phyloP scores from a whole-genome alignment of 2,888 invertebrate genomes.

The Drymonia ruficornis region DNA sequence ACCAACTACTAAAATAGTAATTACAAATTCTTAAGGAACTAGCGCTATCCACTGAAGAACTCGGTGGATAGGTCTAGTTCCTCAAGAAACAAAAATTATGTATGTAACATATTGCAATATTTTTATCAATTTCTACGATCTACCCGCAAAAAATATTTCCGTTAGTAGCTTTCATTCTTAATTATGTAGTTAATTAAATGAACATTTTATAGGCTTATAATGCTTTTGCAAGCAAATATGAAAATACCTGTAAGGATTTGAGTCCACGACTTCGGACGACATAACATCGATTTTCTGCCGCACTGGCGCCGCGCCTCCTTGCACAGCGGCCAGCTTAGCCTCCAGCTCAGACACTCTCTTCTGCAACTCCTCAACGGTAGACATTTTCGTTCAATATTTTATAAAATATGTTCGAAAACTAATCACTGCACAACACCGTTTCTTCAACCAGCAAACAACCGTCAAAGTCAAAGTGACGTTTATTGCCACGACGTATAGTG shows the following conservation, averaged over 20 bases:
- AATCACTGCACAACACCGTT: constrained; percentile 12
- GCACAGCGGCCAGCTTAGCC: constrained; percentile 83
- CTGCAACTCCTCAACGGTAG: constrained; percentile 85
- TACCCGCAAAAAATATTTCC: neutral
- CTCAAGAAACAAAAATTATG: too few relatives aligned
- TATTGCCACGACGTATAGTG: constrained; percentile 38
- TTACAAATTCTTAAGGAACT: too few relatives aligned
- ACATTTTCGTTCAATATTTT: constrained; percentile 75
- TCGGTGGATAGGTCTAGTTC: too few relatives aligned
- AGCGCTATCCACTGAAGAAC: too few relatives aligned
- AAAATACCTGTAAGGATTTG: constrained; percentile 97
- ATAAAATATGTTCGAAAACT: constrained; percentile 27
- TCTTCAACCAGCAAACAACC: constrained; percentile 14
- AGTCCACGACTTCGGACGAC: constrained; percentile 98
- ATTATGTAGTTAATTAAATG: neutral
- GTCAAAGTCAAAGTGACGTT: constrained; percentile 48
- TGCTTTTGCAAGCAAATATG: constrained; percentile 11
- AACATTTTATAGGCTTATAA: neutral
- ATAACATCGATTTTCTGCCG: constrained; percentile 93
- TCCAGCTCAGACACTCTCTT: constrained; percentile 87
- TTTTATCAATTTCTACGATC: constrained; percentile 6
- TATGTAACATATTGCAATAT: constrained; percentile 21
- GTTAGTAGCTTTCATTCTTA: neutral
- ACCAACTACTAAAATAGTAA: too few relatives aligned
- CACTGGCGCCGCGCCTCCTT: constrained; percentile 65